Evolutionary conservation across 2,888 invertebrate species (phyloP).

Genomic region (Xanthorhoe designata): DNA sequence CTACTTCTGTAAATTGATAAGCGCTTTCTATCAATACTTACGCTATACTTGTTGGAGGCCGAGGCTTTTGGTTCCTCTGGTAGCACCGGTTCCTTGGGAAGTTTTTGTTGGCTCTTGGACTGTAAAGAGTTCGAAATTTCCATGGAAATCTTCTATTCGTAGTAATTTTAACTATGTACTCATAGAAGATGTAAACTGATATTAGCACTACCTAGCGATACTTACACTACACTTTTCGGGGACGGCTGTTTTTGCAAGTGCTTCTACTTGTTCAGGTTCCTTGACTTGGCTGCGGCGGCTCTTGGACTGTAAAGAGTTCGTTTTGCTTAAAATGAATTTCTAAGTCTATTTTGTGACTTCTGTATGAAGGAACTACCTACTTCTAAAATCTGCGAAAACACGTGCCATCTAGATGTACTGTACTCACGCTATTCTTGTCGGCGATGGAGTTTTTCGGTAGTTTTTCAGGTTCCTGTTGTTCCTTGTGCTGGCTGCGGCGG

Average conservation of each 20-base stretch:
- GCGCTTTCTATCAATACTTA: neutral
- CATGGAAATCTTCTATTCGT: neutral
- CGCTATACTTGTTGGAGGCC: neutral
- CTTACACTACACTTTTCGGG: constrained; percentile 1
- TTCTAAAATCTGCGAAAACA: neutral
- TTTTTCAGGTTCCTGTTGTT: neutral
- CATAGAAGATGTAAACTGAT: neutral
- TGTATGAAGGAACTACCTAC: neutral
- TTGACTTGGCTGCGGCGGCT: neutral
- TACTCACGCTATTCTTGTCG: neutral
- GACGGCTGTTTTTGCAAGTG: neutral
- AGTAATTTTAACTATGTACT: neutral
- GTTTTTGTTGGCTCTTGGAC: constrained; percentile 9
- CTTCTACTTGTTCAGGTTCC: neutral
- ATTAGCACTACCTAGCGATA: neutral
- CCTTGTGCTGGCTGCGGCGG: neutral
- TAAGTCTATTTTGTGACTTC: neutral
- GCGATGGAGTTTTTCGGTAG: neutral
- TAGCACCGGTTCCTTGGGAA: neutral
- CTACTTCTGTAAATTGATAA: neutral
- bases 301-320: constrained; percentile 9
- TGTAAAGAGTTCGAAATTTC: neutral
- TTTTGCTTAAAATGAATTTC: neutral
- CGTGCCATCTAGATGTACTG: neutral
- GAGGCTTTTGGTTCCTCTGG: neutral